Base-by-base conservation (phyloP, 2,797 vertebrate genomes). In the Glyptemys insculpta region DNA sequence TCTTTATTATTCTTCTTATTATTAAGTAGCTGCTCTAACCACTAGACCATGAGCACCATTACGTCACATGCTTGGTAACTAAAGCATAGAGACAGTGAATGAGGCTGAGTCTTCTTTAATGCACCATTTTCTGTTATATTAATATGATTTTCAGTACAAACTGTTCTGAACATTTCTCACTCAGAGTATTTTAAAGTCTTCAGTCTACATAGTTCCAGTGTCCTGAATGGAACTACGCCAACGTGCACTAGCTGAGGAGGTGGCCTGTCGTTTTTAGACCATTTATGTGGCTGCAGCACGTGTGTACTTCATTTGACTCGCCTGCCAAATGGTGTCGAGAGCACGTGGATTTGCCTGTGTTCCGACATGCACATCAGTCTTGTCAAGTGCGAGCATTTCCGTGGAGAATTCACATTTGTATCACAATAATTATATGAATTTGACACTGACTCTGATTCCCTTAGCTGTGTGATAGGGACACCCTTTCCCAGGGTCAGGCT, bases 311-410 rank as follows among this genome's bases (percentile, higher is more conserved):
- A 0, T 6, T 72, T 86, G 85, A 87, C 68, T 91, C 78, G 37
- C 18, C 1, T 1, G 41, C 29, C 3, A 8, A 0, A 0, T 0
- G 0, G 3, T 2, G 27, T 5, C 18, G 25, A 11, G 37, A 72
- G 19, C 68, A 72, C 68, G 5, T 41, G 37, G 68, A 41, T 72
- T 41, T 72, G 68, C 37, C 68, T 6, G 65, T 12, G 9, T 72
- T 72, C 37, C 41, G 68, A 37, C 23, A 11, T 11, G 11, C 1
- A 3, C 0, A 0, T 53, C 86, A 68, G 18, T 57, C 34, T 54
- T 82, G 62, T 80, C 54, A 83, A 59, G 19, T 12, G 19, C 12
- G 29, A 83, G 2, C n/a, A 44, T 49, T 78, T 49, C 44, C 5
- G 25, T 29, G 74, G 7, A 5, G 31, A 5, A 7, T 2, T 59